These are phyloP conservation scores for Megathymus violae DNA, from an alignment of 1,140 invertebrate species.

Conservation along the genomic window DNA sequence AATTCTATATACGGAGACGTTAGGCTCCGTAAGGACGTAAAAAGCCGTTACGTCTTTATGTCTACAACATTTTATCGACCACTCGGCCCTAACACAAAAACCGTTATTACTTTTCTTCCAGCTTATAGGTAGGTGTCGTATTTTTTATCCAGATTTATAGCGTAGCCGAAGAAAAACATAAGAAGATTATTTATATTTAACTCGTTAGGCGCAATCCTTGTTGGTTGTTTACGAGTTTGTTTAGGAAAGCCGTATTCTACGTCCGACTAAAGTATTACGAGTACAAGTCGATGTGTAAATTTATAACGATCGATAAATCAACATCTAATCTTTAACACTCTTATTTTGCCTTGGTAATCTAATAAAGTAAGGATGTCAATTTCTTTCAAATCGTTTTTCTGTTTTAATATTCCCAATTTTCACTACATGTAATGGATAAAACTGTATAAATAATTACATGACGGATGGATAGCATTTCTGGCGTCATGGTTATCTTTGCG, in stretches of 20 bases:
- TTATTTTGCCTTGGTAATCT: neutral
- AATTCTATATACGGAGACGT: conserved; percentile 14
- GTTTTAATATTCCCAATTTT: too few species aligned
- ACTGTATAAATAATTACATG: too few species aligned
- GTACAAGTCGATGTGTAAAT: conserved; percentile 1
- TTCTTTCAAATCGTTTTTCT: neutral
- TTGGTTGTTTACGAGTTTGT: neutral
- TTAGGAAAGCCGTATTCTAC: neutral
- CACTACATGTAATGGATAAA: too few species aligned
- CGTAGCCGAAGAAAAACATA: conserved; percentile 5
- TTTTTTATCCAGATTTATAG: conserved; percentile 22
- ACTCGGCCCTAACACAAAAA: conserved; percentile 22
- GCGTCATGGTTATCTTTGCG: too few species aligned
- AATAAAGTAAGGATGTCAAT: neutral
- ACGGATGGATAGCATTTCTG: too few species aligned
- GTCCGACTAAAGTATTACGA: neutral
- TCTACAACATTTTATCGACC: conserved; percentile 6
- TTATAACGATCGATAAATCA: conserved; percentile 12
- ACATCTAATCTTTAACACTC: neutral
- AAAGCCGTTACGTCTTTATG: conserved; percentile 9
- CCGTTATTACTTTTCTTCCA: neutral
- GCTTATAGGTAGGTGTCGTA: neutral
- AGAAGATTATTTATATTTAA: conserved; percentile 27
- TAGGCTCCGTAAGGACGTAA: conserved; percentile 1
- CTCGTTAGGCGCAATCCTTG: conserved; percentile 9